These are phyloP conservation scores for Scortum barcoo DNA, from an alignment of 2,113 vertebrate genomes.

Conservation along the genomic window DNA sequence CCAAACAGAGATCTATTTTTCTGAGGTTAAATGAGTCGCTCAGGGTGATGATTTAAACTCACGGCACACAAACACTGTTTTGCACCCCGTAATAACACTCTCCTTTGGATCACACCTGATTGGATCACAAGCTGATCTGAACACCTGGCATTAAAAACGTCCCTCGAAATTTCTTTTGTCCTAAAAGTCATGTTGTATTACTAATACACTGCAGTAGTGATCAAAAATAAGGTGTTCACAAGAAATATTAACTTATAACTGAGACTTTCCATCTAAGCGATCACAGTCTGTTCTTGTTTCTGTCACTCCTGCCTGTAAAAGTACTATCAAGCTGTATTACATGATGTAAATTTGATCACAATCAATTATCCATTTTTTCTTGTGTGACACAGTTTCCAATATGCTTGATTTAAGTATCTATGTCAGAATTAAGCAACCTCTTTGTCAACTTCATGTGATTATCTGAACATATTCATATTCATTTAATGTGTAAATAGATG, in stretches of 20 bases:
- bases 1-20: slow-evolving; percentile 26
- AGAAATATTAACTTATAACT: neutral
- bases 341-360: slow-evolving; percentile 9
- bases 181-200: slow-evolving; percentile 20
- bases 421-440: slow-evolving; percentile 1
- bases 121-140: slow-evolving; percentile 47
- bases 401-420: neutral
- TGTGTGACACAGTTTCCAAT: neutral
- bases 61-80: slow-evolving; percentile 16
- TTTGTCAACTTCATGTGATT: neutral
- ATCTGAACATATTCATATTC: neutral
- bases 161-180: slow-evolving; percentile 42
- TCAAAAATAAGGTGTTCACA: neutral
- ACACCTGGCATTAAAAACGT: slow-evolving; percentile 45
- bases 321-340: neutral
- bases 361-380: neutral
- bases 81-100: slow-evolving; percentile 21
- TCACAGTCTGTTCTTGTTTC: too few species aligned
- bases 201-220: slow-evolving; percentile 7
- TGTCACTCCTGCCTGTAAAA: slow-evolving; percentile 2
- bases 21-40: slow-evolving; percentile 19
- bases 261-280: neutral
- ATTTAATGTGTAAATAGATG: neutral
- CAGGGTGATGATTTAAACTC: slow-evolving; percentile 35
- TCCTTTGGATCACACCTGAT: slow-evolving; percentile 36